These are phyloP conservation scores for Redunca redunca DNA, from an alignment of 2,113 vertebrate genomes.

Conservation along the genomic window DNA sequence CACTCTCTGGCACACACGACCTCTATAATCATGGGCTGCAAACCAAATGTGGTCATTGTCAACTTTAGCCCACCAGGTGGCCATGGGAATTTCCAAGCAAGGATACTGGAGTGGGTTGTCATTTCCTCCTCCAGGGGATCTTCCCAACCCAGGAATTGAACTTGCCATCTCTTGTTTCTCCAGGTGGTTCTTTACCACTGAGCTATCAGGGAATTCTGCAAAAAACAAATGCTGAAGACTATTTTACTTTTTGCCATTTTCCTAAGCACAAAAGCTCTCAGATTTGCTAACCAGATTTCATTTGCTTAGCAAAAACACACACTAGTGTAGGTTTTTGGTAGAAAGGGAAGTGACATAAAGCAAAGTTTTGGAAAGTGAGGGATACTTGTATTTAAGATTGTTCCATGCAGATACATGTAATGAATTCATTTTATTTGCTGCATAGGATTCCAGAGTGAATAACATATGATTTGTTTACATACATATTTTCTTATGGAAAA, in stretches of 20 bases:
- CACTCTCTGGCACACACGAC: background rate
- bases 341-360: background rate
- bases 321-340: background rate
- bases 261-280: background rate
- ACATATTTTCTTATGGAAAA: background rate
- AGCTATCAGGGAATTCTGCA: background rate
- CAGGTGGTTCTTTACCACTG: background rate
- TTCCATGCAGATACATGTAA: background rate
- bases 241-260: background rate
- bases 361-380: background rate
- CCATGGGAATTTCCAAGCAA: background rate
- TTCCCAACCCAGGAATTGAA: background rate
- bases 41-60: background rate
- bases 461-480: background rate
- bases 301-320: background rate
- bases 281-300: background rate
- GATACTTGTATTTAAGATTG: background rate
- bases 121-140: background rate
- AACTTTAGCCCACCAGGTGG: background rate
- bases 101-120: background rate
- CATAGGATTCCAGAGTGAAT: background rate
- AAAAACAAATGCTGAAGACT: background rate
- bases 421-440: background rate
- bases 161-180: background rate
- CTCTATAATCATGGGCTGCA: background rate